Percentiles rank a stretch among this genome's conserved stretches.
Evolutionary conservation across 2,797 vertebrate genomes (phyloP).

Genomic region (Eleutherodactylus coqui): DNA sequence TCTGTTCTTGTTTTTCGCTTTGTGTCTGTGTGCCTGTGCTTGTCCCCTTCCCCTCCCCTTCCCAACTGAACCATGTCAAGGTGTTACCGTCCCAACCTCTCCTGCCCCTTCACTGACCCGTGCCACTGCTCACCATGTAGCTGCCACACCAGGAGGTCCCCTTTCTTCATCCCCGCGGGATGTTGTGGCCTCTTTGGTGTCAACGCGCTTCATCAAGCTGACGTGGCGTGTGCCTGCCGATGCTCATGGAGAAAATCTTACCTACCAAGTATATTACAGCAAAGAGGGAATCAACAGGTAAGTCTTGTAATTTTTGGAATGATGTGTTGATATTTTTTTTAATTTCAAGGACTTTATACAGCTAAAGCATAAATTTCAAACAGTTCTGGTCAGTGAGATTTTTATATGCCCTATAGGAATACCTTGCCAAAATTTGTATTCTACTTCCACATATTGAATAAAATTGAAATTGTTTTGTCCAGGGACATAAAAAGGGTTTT

Average conservation of each 20-base stretch:
- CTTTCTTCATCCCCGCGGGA: constrained; percentile 91
- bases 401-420: background rate
- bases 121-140: constrained; percentile 99
- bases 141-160: constrained; percentile 89
- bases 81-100: constrained; percentile 94
- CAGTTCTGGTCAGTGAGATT: background rate
- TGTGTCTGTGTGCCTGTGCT: constrained; percentile 66
- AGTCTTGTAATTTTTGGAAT: constrained; percentile 26
- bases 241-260: constrained; percentile 91
- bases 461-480: no score
- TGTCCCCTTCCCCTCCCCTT: constrained; percentile 69
- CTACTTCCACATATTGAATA: no score
- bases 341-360: background rate
- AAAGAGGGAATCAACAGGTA: constrained; percentile 91
- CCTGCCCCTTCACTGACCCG: constrained; percentile 98
- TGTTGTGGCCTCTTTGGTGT: constrained; percentile 95
- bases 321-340: background rate
- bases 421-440: background rate
- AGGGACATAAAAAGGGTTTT: no score
- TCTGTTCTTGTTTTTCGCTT: constrained; percentile 65
- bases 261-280: constrained; percentile 96
- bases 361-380: background rate
- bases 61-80: constrained; percentile 83
- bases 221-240: constrained; percentile 94
- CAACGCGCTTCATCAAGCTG: constrained; percentile 97